phyloP scores from a whole-genome alignment of 2,888 invertebrate species.

The Acutogordius australiensis region DNA sequence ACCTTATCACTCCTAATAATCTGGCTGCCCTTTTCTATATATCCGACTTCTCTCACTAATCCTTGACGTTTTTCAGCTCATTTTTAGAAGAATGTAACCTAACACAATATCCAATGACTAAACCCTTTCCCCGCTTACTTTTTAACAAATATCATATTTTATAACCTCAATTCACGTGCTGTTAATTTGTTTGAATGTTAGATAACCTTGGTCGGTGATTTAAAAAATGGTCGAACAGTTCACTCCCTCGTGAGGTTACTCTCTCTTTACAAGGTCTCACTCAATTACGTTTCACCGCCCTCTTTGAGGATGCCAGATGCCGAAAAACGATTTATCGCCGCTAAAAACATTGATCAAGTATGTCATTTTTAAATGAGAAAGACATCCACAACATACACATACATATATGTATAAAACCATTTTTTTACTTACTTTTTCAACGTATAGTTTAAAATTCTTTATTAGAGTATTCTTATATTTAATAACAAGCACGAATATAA shows the following conservation, averaged over 20 bases:
- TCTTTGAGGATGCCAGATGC: constrained; percentile 65
- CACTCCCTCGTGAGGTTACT: constrained; percentile 76
- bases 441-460: too few relatives aligned
- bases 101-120: too few relatives aligned
- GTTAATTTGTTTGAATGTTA: too few relatives aligned
- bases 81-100: too few relatives aligned
- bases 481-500: constrained; percentile 21
- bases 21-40: too few relatives aligned
- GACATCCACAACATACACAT: neutral
- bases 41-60: neutral
- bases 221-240: constrained; percentile 86
- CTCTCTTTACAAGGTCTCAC: constrained; percentile 64
- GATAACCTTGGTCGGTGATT: constrained; percentile 88
- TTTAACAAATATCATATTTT: too few relatives aligned
- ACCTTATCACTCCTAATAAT: too few relatives aligned
- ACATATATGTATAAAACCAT: too few relatives aligned
- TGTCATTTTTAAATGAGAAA: too few relatives aligned
- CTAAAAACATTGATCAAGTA: constrained; percentile 46
- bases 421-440: too few relatives aligned
- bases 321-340: constrained; percentile 44
- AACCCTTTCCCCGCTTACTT: too few relatives aligned
- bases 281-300: constrained; percentile 62
- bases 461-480: too few relatives aligned
- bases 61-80: neutral
- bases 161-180: neutral